Percentiles rank a stretch among this genome's conserved stretches.
Conservation (phyloP, 2,888 invertebrate genomes). For the Latheticus oryzae region DNA sequence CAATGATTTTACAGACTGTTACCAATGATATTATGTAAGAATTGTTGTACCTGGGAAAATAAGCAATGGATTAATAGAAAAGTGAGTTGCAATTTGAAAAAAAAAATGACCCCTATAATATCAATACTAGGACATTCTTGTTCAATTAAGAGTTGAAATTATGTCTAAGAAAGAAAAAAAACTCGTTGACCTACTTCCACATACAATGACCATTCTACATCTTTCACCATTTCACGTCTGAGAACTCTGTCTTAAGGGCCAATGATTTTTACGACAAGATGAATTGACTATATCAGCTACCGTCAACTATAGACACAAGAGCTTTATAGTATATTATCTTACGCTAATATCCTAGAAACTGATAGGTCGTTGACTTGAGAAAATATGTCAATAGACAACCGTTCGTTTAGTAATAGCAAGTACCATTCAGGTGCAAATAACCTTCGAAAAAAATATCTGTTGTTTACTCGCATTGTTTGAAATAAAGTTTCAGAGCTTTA, state of each 20-base stretch:
- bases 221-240: not conserved
- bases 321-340: conserved; percentile 8
- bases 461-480: conserved; percentile 4
- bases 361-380: conserved; percentile 30
- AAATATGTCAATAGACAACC: conserved; percentile 25
- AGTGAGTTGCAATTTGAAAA: no score
- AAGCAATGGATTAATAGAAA: no score
- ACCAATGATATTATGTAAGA: no score
- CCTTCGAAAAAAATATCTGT: no score
- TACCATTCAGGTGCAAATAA: no score
- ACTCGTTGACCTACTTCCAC: conserved; percentile 4
- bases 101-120: no score
- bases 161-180: no score
- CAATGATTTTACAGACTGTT: no score
- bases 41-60: no score
- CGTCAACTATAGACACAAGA: no score
- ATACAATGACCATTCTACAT: not conserved
- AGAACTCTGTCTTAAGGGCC: conserved; percentile 6
- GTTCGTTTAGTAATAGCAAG: conserved; percentile 13
- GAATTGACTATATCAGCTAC: conserved; percentile 2
- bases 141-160: conserved; percentile 3
- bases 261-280: conserved; percentile 19
- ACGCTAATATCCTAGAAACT: conserved; percentile 7
- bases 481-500: no score
- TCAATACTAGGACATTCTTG: no score